Conservation (phyloP, 1,140 invertebrate species). For the Psilanteris sp. region DNA sequence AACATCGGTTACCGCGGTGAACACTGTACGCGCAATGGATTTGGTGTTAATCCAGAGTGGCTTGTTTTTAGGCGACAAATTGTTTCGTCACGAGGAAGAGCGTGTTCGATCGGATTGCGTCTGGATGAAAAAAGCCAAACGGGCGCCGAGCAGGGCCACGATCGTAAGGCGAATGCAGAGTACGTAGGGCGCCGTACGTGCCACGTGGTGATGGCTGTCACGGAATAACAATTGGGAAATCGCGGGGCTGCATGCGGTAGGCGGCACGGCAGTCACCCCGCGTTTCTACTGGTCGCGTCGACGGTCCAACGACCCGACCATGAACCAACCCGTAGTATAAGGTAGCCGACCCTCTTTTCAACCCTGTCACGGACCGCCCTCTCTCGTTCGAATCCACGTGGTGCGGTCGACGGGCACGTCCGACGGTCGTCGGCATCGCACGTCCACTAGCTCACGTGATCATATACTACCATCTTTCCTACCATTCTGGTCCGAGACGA, state of each 20-base stretch:
- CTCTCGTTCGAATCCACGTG: constrained; percentile 61
- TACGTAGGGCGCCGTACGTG: constrained; percentile 65
- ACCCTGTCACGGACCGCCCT: constrained; percentile 64
- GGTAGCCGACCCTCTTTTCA: constrained; percentile 62
- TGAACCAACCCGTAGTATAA: constrained; percentile 60
- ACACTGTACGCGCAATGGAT: too few relatives aligned
- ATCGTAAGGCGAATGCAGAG: constrained; percentile 65
- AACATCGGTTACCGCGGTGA: too few relatives aligned
- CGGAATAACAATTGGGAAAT: constrained; percentile 69
- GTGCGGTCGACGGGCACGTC: constrained; percentile 65
- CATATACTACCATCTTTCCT: constrained; percentile 60
- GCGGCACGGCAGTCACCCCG: constrained; percentile 45
- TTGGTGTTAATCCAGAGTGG: too few relatives aligned
- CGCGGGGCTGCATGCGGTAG: constrained; percentile 60
- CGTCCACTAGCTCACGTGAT: constrained; percentile 63
- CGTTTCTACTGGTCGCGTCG: constrained; percentile 41
- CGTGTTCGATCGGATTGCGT: constrained; percentile 7
- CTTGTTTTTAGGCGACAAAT: constrained; percentile 1
- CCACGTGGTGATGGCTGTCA: constrained; percentile 54
- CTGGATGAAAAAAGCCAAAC: constrained; percentile 25
- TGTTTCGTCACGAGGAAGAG: constrained; percentile 20
- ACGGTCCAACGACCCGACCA: constrained; percentile 64
- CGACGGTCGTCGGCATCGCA: constrained; percentile 55
- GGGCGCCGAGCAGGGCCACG: constrained; percentile 24
- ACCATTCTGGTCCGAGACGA: constrained; percentile 49